Percentiles rank a stretch among this genome's conserved stretches.
Conservation (phyloP, 92 coral and sea anemone genomes). For the Paragorgia papillata region DNA sequence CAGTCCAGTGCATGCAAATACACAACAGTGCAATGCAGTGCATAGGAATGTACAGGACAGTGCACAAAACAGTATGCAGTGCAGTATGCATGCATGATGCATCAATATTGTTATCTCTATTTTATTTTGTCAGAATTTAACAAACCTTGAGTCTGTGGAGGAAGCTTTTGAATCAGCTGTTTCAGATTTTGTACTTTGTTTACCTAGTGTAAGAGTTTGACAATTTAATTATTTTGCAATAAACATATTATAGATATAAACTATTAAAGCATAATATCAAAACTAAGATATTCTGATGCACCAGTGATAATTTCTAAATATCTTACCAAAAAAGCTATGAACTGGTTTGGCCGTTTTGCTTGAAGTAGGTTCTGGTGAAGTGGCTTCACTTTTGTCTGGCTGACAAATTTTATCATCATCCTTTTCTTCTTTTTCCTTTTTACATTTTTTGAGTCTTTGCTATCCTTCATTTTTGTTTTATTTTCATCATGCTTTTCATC, state of each 20-base stretch:
- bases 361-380: too few species aligned
- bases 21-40: too few species aligned
- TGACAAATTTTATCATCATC: background rate
- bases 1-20: too few species aligned
- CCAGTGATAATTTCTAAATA: background rate
- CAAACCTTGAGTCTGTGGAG: conserved; percentile 3
- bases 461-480: conserved; percentile 37
- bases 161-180: background rate
- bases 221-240: too few species aligned
- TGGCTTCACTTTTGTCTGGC: conserved; percentile 14
- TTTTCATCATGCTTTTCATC: conserved; percentile 31
- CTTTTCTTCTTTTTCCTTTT: conserved; percentile 8
- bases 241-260: too few species aligned
- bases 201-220: background rate
- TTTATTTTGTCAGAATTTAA: too few species aligned
- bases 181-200: conserved; percentile 20
- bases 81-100: too few species aligned
- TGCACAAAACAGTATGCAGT: too few species aligned
- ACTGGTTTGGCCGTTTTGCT: conserved; percentile 41
- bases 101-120: too few species aligned
- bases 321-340: conserved; percentile 85
- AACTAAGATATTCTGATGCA: too few species aligned
- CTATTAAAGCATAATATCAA: too few species aligned
- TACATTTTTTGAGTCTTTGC: background rate
- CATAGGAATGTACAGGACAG: too few species aligned